Percentiles rank a stretch among this genome's conserved stretches.
Evolutionary conservation across 2,797 vertebrate genomes (phyloP).

Genomic region (Miichthys miiuy): DNA sequence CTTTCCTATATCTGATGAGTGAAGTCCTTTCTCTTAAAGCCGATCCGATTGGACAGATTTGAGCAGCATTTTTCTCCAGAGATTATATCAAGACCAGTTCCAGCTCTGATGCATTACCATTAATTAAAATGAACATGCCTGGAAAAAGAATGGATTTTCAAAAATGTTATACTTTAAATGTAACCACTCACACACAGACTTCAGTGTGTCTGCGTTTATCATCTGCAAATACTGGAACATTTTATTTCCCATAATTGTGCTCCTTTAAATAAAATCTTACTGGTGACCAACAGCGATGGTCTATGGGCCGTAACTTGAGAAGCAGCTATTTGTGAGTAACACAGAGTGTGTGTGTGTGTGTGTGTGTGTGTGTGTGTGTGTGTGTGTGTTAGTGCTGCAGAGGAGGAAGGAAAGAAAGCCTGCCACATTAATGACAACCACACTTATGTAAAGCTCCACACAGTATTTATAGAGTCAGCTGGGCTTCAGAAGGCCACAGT

Average conservation of each 20-base stretch:
- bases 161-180: background rate
- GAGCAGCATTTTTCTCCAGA: background rate
- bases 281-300: constrained; percentile 18
- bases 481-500: constrained; percentile 60
- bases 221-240: constrained; percentile 36
- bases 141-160: constrained; percentile 3
- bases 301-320: constrained; percentile 47
- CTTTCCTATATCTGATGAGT: background rate
- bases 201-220: constrained; percentile 27
- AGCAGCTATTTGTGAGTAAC: constrained; percentile 57
- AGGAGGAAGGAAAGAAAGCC: constrained; percentile 45
- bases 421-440: constrained; percentile 77
- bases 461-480: constrained; percentile 76
- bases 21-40: background rate
- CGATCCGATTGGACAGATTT: background rate
- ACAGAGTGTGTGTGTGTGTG: constrained; percentile 5
- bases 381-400: constrained; percentile 44
- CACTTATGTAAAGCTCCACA: constrained; percentile 69
- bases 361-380: background rate
- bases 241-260: constrained; percentile 42
- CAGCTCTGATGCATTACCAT: constrained; percentile 2
- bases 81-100: background rate
- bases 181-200: background rate
- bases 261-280: constrained; percentile 54
- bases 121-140: background rate